phyloP scores from a whole-genome alignment of 1,140 invertebrate species.

The Diorhabda carinulata region DNA sequence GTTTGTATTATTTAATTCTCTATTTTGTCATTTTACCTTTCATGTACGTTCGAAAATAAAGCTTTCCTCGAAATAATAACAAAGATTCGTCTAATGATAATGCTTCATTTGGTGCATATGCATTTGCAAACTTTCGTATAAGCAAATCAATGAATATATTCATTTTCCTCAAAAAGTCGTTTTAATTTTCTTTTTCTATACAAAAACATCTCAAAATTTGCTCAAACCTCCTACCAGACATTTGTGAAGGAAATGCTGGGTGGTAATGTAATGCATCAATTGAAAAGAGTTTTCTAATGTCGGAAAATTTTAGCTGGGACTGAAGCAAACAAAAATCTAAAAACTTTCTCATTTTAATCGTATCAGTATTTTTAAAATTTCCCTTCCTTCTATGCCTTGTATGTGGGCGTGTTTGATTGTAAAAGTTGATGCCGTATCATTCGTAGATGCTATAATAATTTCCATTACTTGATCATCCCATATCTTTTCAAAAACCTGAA shows the following conservation, averaged over 20 bases:
- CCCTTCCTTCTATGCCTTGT: slow-evolving; percentile 19
- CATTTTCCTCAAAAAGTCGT: neutral
- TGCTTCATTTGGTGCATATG: slow-evolving; percentile 12
- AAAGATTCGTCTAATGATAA: slow-evolving; percentile 18
- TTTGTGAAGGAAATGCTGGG: slow-evolving; percentile 34
- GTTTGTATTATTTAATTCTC: slow-evolving; percentile 15
- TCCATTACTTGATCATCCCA: slow-evolving; percentile 19
- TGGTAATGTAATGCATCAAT: slow-evolving; percentile 38
- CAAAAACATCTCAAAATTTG: slow-evolving; percentile 38
- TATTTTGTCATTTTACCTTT: slow-evolving; percentile 17
- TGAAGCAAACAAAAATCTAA: slow-evolving; percentile 35
- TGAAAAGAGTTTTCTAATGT: slow-evolving; percentile 32
- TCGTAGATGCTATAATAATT: slow-evolving; percentile 17
- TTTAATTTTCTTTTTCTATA: slow-evolving; percentile 19
- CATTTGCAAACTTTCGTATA: slow-evolving; percentile 8
- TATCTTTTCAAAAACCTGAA: slow-evolving; percentile 6
- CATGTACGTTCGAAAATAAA: slow-evolving; percentile 18
- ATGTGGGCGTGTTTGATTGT: slow-evolving; percentile 13
- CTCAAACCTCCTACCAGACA: slow-evolving; percentile 39
- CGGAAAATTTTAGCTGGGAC: slow-evolving; percentile 32
- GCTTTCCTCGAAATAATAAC: slow-evolving; percentile 16
- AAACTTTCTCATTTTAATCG: slow-evolving; percentile 33
- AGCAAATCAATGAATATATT: slow-evolving; percentile 1
- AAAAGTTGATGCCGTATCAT: slow-evolving; percentile 11
- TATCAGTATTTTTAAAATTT: slow-evolving; percentile 21